A percentile compares a stretch with the other conserved stretches of the same genome.
These are phyloP conservation scores for Teleiodes luculella DNA, from an alignment of 2,888 invertebrate genomes.

Conservation along the genomic window DNA sequence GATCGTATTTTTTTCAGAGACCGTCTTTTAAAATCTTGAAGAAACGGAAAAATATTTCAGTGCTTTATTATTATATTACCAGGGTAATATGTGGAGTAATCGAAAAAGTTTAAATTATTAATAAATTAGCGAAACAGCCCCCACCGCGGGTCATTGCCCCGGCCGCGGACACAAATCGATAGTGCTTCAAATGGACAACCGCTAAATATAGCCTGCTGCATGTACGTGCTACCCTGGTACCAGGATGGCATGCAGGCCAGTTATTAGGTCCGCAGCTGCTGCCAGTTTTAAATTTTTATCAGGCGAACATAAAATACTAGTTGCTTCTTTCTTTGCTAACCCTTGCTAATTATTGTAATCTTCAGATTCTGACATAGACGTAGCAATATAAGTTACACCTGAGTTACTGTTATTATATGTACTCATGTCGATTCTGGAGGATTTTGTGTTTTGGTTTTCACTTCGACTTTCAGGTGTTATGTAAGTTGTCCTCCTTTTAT, in stretches of 20 bases:
- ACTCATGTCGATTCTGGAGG: too few relatives aligned
- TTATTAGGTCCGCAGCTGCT: conserved; percentile 20
- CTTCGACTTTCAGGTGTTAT: too few relatives aligned
- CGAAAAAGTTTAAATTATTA: conserved; percentile 65
- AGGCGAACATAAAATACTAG: conserved; percentile 3
- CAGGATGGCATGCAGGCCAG: conserved; percentile 25
- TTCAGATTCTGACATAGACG: too few relatives aligned
- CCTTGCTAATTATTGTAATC: too few relatives aligned
- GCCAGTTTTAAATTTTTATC: conserved; percentile 4
- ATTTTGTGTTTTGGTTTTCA: too few relatives aligned
- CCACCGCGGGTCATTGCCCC: conserved; percentile 66
- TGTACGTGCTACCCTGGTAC: conserved; percentile 41
- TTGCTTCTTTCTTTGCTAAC: background rate
- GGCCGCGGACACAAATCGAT: conserved; percentile 69
- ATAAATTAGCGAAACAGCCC: conserved; percentile 72
- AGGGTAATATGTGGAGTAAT: conserved; percentile 42
- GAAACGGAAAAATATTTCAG: background rate
- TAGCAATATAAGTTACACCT: too few relatives aligned
- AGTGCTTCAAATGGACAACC: conserved; percentile 73
- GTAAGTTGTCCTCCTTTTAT: too few relatives aligned
- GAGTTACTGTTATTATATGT: too few relatives aligned
- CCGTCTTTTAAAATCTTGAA: too few relatives aligned
- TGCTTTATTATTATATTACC: conserved; percentile 1
- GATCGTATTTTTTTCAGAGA: too few relatives aligned
- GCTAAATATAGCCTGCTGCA: conserved; percentile 58